A percentile compares a stretch with the other conserved stretches of the same genome.
These are phyloP conservation scores for Embiotoca jacksoni DNA, from an alignment of 2,113 vertebrate genomes.

Conservation along the genomic window DNA sequence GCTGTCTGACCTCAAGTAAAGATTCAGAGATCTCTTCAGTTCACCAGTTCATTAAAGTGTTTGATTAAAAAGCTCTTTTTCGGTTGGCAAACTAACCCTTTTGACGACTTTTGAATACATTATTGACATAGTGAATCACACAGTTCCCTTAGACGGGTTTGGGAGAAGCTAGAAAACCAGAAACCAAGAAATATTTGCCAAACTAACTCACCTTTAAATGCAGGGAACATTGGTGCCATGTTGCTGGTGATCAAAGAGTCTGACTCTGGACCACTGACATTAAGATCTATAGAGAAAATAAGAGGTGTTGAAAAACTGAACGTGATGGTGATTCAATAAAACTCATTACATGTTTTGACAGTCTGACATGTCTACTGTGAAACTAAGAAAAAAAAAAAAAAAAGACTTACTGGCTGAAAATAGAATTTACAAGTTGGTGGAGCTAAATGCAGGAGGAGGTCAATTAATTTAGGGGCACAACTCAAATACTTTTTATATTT, in stretches of 20 bases:
- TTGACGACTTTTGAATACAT: background rate
- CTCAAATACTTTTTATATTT: too few species aligned
- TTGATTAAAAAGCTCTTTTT: too few species aligned
- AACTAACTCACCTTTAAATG: conserved; percentile 77
- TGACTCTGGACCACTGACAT: conserved; percentile 9
- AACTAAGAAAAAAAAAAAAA: background rate
- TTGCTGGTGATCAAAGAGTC: conserved; percentile 84
- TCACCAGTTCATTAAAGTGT: too few species aligned
- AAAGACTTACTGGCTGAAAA: background rate
- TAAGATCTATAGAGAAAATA: conserved; percentile 70
- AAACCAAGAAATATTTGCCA: background rate
- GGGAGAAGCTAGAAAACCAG: background rate
- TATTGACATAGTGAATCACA: background rate
- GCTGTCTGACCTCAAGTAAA: background rate
- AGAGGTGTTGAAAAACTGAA: background rate
- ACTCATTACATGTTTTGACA: conserved; percentile 12
- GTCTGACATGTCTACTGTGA: background rate
- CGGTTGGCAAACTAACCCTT: too few species aligned
- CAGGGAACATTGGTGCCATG: conserved; percentile 83
- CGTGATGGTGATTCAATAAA: background rate
- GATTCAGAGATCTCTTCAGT: too few species aligned
- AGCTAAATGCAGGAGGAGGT: background rate
- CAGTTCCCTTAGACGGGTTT: background rate
- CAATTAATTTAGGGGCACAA: background rate
- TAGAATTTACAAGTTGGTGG: background rate